Conservation (phyloP, 2,888 invertebrate species). For the Thymelicus acteon region DNA sequence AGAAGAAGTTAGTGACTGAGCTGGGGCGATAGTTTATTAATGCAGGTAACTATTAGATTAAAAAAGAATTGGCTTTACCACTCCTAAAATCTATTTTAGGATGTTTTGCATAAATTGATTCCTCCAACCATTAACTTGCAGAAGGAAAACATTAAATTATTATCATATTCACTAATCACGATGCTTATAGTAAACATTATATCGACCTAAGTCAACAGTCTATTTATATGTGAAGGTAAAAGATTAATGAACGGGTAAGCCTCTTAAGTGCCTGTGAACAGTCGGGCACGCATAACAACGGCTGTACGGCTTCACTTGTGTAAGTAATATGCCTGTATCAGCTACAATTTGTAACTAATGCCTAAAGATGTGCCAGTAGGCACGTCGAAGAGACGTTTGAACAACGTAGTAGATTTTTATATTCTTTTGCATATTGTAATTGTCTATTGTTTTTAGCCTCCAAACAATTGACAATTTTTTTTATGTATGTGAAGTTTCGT, state of each 20-base stretch:
- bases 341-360: slow-evolving; percentile 11
- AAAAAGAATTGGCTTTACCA: too few species aligned
- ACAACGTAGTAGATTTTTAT: not conserved
- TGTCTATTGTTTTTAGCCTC: too few species aligned
- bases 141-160: not conserved
- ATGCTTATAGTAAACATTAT: slow-evolving; percentile 14
- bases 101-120: too few species aligned
- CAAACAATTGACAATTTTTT: too few species aligned
- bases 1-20: too few species aligned
- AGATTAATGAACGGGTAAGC: slow-evolving; percentile 45
- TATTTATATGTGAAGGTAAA: slow-evolving; percentile 57
- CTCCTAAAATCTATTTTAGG: too few species aligned
- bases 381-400: not conserved
- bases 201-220: slow-evolving; percentile 60
- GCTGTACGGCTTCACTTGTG: slow-evolving; percentile 55
- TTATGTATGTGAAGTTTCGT: too few species aligned
- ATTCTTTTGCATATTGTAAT: too few species aligned
- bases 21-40: too few species aligned
- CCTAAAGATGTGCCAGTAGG: slow-evolving; percentile 7
- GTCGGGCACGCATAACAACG: slow-evolving; percentile 52
- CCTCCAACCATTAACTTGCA: too few species aligned
- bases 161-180: slow-evolving; percentile 3
- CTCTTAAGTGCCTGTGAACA: slow-evolving; percentile 51
- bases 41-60: too few species aligned
- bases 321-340: slow-evolving; percentile 27